Percentiles rank a stretch among this genome's conserved stretches.
phyloP scores from a whole-genome alignment of 2,888 invertebrate species.

The Sepioteuthis lessoniana region DNA sequence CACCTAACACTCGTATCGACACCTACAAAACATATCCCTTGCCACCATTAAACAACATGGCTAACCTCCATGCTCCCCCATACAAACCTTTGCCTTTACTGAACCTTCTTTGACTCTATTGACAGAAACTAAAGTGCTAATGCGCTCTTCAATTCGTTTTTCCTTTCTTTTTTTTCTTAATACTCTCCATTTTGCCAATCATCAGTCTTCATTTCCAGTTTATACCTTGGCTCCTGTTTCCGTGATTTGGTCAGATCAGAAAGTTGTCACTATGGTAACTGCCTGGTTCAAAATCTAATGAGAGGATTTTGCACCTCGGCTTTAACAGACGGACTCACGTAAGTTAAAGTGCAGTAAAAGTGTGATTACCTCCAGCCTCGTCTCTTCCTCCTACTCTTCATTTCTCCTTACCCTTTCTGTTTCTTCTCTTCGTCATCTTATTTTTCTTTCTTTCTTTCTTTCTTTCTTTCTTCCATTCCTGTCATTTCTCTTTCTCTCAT shows the following conservation, averaged over 20 bases:
- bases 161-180: background rate
- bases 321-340: background rate
- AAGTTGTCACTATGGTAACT: background rate
- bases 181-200: background rate
- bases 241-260: background rate
- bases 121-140: background rate
- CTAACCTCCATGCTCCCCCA: background rate
- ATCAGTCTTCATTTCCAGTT: background rate
- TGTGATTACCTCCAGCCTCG: background rate
- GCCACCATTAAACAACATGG: background rate
- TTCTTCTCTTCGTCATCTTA: background rate
- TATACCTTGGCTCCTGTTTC: background rate
- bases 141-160: background rate
- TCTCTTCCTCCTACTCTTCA: background rate
- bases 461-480: too few relatives aligned
- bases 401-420: background rate
- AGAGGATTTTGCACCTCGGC: background rate
- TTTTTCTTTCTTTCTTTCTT: background rate
- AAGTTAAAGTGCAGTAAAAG: constrained; percentile 33
- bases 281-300: background rate
- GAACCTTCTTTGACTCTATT: background rate
- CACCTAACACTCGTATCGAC: background rate
- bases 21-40: background rate
- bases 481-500: too few relatives aligned
- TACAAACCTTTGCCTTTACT: background rate